These are phyloP conservation scores for Boloria euphrosyne DNA, from an alignment of 2,888 invertebrate genomes.

Conservation along the genomic window DNA sequence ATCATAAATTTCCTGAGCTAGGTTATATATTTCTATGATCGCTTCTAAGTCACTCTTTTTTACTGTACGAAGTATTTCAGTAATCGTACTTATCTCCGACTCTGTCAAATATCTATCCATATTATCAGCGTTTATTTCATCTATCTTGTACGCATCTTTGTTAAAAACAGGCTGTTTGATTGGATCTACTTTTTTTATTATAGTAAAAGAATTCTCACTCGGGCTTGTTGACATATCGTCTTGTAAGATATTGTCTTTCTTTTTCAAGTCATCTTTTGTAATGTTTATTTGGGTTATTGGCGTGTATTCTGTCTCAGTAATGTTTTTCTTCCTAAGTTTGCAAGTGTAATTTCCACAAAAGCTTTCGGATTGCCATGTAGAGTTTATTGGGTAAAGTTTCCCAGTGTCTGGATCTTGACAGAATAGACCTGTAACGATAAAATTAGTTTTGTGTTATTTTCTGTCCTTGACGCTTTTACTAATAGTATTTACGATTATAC, in stretches of 20 bases:
- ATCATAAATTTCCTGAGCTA: constrained; percentile 72
- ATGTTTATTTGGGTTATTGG: constrained; percentile 54
- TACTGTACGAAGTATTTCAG: constrained; percentile 61
- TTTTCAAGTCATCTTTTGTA: constrained; percentile 37
- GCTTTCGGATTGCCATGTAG: constrained; percentile 66
- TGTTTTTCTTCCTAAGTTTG: constrained; percentile 56
- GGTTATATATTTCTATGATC: constrained; percentile 68
- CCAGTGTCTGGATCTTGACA: constrained; percentile 76
- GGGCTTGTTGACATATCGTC: constrained; percentile 41
- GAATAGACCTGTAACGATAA: constrained; percentile 61
- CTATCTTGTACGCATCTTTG: constrained; percentile 34
- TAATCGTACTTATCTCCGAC: constrained; percentile 62
- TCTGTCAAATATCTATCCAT: constrained; percentile 65
- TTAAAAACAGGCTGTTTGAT: constrained; percentile 32
- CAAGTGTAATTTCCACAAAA: constrained; percentile 77
- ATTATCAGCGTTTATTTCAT: constrained; percentile 31
- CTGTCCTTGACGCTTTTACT: not conserved
- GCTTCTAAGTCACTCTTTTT: constrained; percentile 74
- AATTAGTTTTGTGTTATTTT: not conserved
- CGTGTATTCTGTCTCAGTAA: constrained; percentile 44
- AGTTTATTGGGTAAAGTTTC: constrained; percentile 61
- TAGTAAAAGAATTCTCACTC: constrained; percentile 38
- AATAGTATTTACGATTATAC: too few relatives aligned
- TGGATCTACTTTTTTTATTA: constrained; percentile 38
- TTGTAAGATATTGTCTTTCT: constrained; percentile 19